Percentiles rank a stretch among this genome's conserved stretches.
Conservation (phyloP, 2,113 vertebrate species). For the Quiscalus mexicanus region DNA sequence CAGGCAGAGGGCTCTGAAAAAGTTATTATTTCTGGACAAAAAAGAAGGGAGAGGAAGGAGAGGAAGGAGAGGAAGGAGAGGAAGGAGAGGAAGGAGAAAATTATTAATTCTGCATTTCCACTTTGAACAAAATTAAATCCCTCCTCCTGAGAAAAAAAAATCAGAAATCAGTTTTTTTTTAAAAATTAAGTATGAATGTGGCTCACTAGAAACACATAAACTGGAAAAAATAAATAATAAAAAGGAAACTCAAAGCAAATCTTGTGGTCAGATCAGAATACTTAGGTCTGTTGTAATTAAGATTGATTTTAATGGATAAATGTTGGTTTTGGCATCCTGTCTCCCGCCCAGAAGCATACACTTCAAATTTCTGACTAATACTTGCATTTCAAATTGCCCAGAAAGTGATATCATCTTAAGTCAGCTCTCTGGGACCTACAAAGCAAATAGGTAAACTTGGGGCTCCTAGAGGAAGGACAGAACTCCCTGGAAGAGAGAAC, state of each 20-base stretch:
- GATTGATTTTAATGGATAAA: background rate
- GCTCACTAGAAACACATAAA: background rate
- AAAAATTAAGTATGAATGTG: accelerated
- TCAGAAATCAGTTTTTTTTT: background rate
- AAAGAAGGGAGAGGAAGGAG: background rate
- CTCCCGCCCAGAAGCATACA: background rate
- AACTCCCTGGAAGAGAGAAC: accelerated
- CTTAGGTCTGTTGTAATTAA: background rate
- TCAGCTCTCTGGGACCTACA: background rate
- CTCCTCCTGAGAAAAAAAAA: accelerated
- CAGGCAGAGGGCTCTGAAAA: constrained; percentile 26
- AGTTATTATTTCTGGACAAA: background rate
- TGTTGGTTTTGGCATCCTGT: constrained; percentile 2
- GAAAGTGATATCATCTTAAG: background rate
- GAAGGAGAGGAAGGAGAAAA: background rate
- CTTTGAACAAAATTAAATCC: background rate
- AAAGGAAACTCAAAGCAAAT: background rate
- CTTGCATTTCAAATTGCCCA: constrained; percentile 3
- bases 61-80: too few relatives aligned
- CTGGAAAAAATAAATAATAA: background rate
- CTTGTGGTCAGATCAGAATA: background rate
- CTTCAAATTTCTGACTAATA: background rate
- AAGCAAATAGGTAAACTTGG: background rate
- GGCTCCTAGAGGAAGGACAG: background rate
- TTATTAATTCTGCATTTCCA: background rate